A percentile compares a stretch with the other conserved stretches of the same genome.
Conservation (phyloP, 1,140 invertebrate genomes). For the Archegozetes longisetosus region DNA sequence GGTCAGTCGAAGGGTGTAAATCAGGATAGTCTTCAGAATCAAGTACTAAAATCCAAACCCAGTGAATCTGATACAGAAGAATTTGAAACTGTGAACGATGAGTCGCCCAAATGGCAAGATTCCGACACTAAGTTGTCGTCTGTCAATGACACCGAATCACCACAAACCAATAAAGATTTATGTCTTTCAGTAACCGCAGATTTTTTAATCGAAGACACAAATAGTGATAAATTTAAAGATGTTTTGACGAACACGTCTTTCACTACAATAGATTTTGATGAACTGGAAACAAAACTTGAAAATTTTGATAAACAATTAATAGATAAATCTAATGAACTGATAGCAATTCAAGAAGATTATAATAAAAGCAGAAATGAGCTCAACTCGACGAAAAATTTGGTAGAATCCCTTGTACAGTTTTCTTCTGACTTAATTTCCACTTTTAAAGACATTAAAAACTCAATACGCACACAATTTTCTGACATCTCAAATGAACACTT, state of each 20-base stretch:
- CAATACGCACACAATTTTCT: neutral
- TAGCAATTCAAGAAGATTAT: neutral
- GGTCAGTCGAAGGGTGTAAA: neutral
- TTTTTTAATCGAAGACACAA: no score
- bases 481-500: neutral
- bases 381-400: neutral
- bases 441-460: neutral
- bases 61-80: constrained; percentile 58
- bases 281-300: constrained; percentile 1
- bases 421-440: neutral
- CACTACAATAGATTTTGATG: neutral
- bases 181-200: no score
- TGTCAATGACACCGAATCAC: neutral
- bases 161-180: no score
- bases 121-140: neutral
- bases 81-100: constrained; percentile 50
- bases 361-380: neutral
- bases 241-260: neutral
- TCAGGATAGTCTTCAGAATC: neutral
- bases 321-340: neutral
- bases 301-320: neutral
- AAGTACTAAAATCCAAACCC: neutral
- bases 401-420: neutral
- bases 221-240: no score
- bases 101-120: neutral